These are phyloP conservation scores for Caenorhabditis remanei DNA, from an alignment of 1,140 invertebrate species.

Conservation along the genomic window DNA sequence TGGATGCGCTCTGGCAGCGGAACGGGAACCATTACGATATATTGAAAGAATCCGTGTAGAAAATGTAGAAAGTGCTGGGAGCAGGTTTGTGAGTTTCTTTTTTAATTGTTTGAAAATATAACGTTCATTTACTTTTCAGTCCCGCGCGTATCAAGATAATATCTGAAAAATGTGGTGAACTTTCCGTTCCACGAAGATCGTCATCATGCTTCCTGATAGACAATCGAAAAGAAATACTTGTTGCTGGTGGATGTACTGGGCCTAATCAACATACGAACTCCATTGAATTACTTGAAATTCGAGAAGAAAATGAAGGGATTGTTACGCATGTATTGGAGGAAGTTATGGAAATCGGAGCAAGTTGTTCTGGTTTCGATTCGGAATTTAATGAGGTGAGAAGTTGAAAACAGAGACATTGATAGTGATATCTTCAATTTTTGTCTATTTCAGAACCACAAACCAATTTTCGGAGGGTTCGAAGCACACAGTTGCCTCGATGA, in stretches of 20 bases:
- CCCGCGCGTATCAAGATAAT: not conserved
- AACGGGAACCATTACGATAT: conserved; percentile 1
- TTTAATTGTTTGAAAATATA: no score
- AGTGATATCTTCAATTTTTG: not conserved
- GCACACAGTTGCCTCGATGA: not conserved
- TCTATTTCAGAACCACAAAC: not conserved
- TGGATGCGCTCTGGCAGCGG: conserved; percentile 34
- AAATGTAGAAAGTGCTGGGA: not conserved
- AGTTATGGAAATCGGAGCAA: not conserved
- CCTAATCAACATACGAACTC: conserved; percentile 23
- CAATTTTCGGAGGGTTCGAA: conserved; percentile 48
- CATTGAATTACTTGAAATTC: not conserved
- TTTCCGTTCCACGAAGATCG: not conserved
- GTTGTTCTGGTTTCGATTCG: conserved; percentile 10
- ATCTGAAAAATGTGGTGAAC: not conserved
- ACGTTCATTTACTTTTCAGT: not conserved
- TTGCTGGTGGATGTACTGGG: not conserved
- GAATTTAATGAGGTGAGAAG: not conserved
- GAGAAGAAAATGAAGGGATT: not conserved
- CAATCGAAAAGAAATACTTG: not conserved
- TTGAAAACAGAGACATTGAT: not conserved
- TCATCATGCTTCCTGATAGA: conserved; percentile 2
- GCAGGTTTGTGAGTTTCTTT: no score
- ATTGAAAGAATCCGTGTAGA: conserved; percentile 28
- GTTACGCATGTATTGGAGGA: not conserved